Conservation (phyloP, 2,113 vertebrate species). For the Ascaphus truei region DNA sequence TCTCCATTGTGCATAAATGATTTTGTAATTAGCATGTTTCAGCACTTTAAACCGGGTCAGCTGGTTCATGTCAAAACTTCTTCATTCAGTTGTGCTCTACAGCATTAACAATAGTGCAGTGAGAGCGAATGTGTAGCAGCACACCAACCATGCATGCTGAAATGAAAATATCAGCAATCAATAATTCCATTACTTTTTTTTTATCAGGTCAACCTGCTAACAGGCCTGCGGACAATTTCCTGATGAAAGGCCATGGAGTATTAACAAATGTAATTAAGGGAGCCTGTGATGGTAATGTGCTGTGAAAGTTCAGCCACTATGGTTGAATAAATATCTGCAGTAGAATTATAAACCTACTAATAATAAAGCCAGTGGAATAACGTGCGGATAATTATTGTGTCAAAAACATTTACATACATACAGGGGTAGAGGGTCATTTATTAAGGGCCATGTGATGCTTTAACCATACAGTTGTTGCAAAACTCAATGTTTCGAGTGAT, state of each 20-base stretch:
- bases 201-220: constrained; percentile 34
- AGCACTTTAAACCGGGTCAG: not conserved
- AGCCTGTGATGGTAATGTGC: constrained; percentile 33
- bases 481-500: no score
- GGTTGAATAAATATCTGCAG: constrained; percentile 24
- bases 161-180: constrained; percentile 14
- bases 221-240: constrained; percentile 21
- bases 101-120: not conserved
- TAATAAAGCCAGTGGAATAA: constrained; percentile 12
- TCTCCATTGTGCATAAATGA: not conserved
- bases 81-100: not conserved
- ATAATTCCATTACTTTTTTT: constrained; percentile 25
- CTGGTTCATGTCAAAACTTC: not conserved
- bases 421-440: not conserved
- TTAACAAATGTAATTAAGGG: constrained; percentile 34
- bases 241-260: constrained; percentile 26
- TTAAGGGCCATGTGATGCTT: no score
- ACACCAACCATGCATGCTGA: not conserved
- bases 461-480: no score
- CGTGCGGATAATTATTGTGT: not conserved
- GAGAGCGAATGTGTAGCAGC: not conserved
- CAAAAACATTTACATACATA: not conserved
- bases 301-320: constrained; percentile 29
- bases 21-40: not conserved
- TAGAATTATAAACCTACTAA: not conserved